A percentile compares a stretch with the other conserved stretches of the same genome.
phyloP scores from a whole-genome alignment of 1,140 invertebrate species.

The Drosophila sechellia region DNA sequence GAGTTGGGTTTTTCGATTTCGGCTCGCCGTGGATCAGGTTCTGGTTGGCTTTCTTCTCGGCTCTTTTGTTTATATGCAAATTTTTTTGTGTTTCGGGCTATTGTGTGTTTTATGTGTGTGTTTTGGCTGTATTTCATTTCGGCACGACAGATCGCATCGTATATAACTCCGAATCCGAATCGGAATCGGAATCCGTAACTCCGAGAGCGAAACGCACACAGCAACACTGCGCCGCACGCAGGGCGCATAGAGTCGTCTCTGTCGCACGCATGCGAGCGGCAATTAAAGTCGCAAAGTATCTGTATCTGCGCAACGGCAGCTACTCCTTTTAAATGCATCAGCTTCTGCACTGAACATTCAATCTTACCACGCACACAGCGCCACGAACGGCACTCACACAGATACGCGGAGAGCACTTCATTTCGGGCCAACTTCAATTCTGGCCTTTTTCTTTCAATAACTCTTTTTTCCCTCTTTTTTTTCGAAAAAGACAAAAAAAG shows the following conservation, averaged over 20 bases:
- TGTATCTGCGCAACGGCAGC: slow-evolving; percentile 71
- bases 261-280: slow-evolving; percentile 55
- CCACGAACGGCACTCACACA: slow-evolving; percentile 34
- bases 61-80: slow-evolving; percentile 82
- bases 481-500: slow-evolving; percentile 57
- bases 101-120: slow-evolving; percentile 37
- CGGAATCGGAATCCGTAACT: slow-evolving; percentile 20
- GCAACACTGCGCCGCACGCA: slow-evolving; percentile 14
- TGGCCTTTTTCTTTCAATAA: slow-evolving; percentile 72
- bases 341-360: slow-evolving; percentile 75
- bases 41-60: slow-evolving; percentile 43
- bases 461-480: slow-evolving; percentile 34
- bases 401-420: slow-evolving; percentile 64
- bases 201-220: slow-evolving; percentile 28
- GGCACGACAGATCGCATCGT: slow-evolving; percentile 47
- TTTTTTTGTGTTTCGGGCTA: slow-evolving; percentile 60
- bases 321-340: slow-evolving; percentile 81
- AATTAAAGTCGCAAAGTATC: slow-evolving; percentile 73
- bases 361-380: slow-evolving; percentile 61
- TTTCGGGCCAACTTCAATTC: slow-evolving; percentile 76
- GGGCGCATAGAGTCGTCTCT: slow-evolving; percentile 68
- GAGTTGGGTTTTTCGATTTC: not conserved
- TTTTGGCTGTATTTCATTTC: slow-evolving; percentile 69
- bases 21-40: slow-evolving; percentile 46
- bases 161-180: slow-evolving; percentile 33